phyloP scores from a whole-genome alignment of 2,113 vertebrate species.

The Heterocephalus glaber region DNA sequence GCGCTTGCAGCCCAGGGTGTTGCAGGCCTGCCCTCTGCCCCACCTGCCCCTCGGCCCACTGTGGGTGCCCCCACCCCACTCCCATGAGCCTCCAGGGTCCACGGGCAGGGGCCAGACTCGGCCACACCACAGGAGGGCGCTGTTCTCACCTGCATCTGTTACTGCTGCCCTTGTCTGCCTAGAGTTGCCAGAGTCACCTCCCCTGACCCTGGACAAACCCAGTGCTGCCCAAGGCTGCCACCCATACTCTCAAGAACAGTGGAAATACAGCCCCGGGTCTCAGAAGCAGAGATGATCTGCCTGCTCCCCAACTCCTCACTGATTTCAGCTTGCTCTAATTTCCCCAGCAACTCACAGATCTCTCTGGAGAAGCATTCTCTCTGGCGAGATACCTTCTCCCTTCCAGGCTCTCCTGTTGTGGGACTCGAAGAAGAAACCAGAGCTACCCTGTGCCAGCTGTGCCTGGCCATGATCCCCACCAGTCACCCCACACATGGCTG shows the following conservation, averaged over 20 bases:
- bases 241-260: neutral
- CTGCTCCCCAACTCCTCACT: too few species aligned
- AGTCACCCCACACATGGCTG: neutral
- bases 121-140: neutral
- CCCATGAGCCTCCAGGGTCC: neutral
- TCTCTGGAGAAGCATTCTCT: neutral
- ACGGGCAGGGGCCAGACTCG: fast-evolving
- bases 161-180: neutral
- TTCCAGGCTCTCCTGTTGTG: too few species aligned
- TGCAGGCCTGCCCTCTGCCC: neutral
- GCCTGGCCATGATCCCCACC: neutral
- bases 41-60: neutral
- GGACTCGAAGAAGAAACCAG: neutral
- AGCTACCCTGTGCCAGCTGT: neutral
- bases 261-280: neutral
- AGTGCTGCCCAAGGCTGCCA: neutral
- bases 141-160: neutral
- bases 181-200: neutral
- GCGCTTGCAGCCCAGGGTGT: fast-evolving
- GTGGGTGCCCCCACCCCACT: too few species aligned
- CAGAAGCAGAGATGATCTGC: fast-evolving
- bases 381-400: too few species aligned
- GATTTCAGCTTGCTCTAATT: neutral
- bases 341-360: neutral
- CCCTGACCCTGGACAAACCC: too few species aligned